Conservation (phyloP, 1,140 invertebrate genomes). For the Zaprionus gabonicus region DNA sequence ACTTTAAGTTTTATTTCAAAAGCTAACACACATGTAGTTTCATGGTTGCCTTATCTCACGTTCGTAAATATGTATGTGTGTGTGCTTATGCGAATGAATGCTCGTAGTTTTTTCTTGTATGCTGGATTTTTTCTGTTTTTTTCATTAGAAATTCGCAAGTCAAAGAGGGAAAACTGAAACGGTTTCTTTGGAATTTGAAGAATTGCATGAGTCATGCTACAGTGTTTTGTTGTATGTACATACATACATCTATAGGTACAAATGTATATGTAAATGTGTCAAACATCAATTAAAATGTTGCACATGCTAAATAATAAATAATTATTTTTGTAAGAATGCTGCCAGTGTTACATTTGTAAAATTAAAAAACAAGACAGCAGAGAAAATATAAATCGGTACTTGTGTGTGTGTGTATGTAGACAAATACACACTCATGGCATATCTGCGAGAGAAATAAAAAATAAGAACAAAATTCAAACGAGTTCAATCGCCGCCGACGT, state of each 20-base stretch:
- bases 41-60: neutral
- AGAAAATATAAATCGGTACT: conserved; percentile 1
- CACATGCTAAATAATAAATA: neutral
- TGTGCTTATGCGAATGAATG: conserved; percentile 12
- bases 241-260: neutral
- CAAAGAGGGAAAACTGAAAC: conserved; percentile 44
- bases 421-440: neutral
- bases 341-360: conserved; percentile 56
- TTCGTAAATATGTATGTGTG: neutral
- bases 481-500: conserved; percentile 61
- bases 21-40: conserved; percentile 27
- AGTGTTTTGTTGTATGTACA: conserved; percentile 9
- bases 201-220: conserved; percentile 57
- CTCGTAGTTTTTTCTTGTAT: conserved; percentile 15
- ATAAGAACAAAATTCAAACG: conserved; percentile 66
- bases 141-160: conserved; percentile 42
- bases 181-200: conserved; percentile 57
- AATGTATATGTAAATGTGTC: too few species aligned
- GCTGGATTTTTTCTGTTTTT: conserved; percentile 3
- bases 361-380: conserved; percentile 36
- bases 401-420: neutral
- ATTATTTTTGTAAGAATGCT: conserved; percentile 24
- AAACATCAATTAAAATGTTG: neutral
- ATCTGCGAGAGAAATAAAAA: conserved; percentile 17
- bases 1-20: conserved; percentile 35